phyloP scores from a whole-genome alignment of 2,888 invertebrate genomes.

The Coleophora deauratella region DNA sequence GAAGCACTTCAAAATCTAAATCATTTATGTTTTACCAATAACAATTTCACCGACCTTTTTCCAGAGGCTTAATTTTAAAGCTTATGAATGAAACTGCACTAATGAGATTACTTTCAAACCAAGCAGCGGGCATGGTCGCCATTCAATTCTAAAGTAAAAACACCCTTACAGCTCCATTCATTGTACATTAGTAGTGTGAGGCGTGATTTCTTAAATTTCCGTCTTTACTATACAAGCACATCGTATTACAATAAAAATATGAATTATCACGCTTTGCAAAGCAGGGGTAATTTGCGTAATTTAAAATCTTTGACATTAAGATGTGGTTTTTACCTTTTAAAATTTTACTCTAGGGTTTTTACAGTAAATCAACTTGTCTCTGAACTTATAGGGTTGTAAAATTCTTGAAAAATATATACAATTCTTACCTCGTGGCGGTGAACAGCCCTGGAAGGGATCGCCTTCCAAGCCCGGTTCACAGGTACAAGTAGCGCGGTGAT shows the following conservation, averaged over 20 bases:
- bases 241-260: conserved; percentile 37
- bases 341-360: neutral
- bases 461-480: conserved; percentile 76
- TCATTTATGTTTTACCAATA: conserved; percentile 27
- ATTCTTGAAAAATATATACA: neutral
- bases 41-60: conserved; percentile 38
- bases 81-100: conserved; percentile 40
- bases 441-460: conserved; percentile 76
- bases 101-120: conserved; percentile 38
- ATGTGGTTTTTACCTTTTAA: conserved; percentile 14
- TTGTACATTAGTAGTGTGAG: conserved; percentile 61
- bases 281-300: conserved; percentile 58
- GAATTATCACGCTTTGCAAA: conserved; percentile 67
- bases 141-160: conserved; percentile 41
- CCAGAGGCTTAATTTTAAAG: conserved; percentile 57
- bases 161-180: conserved; percentile 43
- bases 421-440: conserved; percentile 50
- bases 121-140: conserved; percentile 63
- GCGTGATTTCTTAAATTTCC: conserved; percentile 46
- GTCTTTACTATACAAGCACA: conserved; percentile 50
- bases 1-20: conserved; percentile 53
- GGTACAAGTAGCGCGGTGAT: conserved; percentile 78
- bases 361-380: too few species aligned
- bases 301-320: conserved; percentile 20
- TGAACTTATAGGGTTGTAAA: too few species aligned